phyloP scores from a whole-genome alignment of 2,113 vertebrate genomes.

The Pionites leucogaster region DNA sequence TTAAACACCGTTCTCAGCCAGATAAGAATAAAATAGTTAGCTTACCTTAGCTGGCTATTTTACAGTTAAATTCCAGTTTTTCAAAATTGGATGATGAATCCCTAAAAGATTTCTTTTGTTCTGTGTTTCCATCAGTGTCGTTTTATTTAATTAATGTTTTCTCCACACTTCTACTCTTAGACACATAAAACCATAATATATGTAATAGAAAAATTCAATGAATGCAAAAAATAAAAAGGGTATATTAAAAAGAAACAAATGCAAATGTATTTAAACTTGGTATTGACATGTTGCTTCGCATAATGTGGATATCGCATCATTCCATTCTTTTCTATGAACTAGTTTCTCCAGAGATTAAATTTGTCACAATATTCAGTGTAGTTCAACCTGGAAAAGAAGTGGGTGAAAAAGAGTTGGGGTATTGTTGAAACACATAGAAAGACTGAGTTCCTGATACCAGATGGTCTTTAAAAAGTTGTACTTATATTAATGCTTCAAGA shows the following conservation, averaged over 20 bases:
- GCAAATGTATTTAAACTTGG: not conserved
- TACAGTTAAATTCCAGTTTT: not conserved
- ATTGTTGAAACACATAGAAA: not conserved
- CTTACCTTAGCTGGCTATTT: not conserved
- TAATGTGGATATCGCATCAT: not conserved
- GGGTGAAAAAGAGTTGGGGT: not conserved
- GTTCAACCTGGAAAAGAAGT: not conserved
- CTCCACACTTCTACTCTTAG: not conserved
- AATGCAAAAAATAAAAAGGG: not conserved
- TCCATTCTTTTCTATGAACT: not conserved
- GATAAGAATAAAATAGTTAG: not conserved
- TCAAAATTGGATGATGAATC: not conserved
- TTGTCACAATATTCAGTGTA: not conserved
- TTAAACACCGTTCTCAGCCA: not conserved
- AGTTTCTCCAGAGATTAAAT: not conserved
- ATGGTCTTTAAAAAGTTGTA: not conserved
- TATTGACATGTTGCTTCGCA: not conserved
- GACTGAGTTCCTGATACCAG: not conserved
- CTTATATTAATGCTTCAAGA: not conserved
- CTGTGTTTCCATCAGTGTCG: not conserved
- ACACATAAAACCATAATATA: not conserved
- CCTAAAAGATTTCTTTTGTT: not conserved
- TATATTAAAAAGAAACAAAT: not conserved
- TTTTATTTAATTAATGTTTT: not conserved
- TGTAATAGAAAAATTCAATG: not conserved